Evolutionary conservation across 2,113 vertebrate species (phyloP).

Genomic region (Callopanchax toddi): DNA sequence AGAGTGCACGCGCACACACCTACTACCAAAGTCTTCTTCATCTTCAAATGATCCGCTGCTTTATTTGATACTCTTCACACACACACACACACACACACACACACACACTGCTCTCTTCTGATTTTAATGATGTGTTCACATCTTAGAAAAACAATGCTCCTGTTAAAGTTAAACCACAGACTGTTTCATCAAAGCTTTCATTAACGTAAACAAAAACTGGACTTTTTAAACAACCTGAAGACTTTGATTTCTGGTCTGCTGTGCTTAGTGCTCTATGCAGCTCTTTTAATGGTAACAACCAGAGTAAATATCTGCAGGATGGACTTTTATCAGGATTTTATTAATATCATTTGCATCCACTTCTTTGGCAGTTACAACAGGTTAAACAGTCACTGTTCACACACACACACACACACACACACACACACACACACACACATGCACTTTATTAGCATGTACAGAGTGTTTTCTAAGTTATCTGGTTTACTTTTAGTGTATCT

Average conservation of each 20-base stretch:
- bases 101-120: background rate
- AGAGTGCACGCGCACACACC: background rate
- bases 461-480: slow-evolving; percentile 11
- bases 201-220: background rate
- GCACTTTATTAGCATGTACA: background rate
- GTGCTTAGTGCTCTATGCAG: background rate
- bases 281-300: background rate
- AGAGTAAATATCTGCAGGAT: slow-evolving; percentile 11
- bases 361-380: slow-evolving; percentile 41
- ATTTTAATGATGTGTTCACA: background rate
- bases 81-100: no score
- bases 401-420: background rate
- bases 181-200: background rate
- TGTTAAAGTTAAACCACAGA: background rate
- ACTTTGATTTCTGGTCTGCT: background rate
- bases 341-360: slow-evolving; percentile 42
- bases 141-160: slow-evolving; percentile 1
- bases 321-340: background rate
- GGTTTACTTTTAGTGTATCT: slow-evolving; percentile 13
- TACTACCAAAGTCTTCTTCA: background rate
- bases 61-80: background rate
- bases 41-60: background rate
- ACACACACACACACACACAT: background rate
- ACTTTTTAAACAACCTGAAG: background rate
- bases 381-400: slow-evolving; percentile 17